These are phyloP conservation scores for Albula glossodonta DNA, from an alignment of 2,113 vertebrate genomes.

Conservation along the genomic window DNA sequence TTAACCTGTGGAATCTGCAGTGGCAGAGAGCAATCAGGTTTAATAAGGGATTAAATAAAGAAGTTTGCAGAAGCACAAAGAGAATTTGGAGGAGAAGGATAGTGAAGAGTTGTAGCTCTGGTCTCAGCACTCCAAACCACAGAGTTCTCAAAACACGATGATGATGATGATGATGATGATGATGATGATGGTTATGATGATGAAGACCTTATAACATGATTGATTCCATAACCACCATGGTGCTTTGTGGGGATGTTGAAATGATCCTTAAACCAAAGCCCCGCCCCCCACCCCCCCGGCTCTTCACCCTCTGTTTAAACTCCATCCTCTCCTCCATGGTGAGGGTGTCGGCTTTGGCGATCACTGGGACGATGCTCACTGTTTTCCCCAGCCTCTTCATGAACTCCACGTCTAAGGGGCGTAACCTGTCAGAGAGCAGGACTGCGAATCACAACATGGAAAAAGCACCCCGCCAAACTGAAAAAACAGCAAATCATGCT, in stretches of 20 bases:
- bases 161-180: background rate
- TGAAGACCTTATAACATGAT: background rate
- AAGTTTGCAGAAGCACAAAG: background rate
- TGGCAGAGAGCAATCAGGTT: conserved; percentile 21
- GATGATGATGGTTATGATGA: background rate
- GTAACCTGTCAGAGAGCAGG: conserved; percentile 68
- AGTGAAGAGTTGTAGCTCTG: background rate
- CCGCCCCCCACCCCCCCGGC: background rate
- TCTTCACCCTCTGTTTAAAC: conserved; percentile 82
- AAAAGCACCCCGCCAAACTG: background rate
- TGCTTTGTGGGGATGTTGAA: background rate
- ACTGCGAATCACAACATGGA: background rate
- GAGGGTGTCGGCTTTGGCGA: conserved; percentile 85
- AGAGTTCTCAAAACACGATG: background rate
- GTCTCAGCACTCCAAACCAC: background rate
- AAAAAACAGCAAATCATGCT: too few relatives aligned
- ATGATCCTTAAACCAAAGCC: background rate
- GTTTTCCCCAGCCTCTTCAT: conserved; percentile 83
- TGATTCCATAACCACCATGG: background rate
- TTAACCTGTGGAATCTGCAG: conserved; percentile 32
- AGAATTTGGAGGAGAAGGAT: background rate
- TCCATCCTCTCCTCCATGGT: conserved; percentile 84
- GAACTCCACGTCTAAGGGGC: conserved; percentile 85
- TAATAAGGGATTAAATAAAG: conserved; percentile 32
- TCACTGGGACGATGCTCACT: conserved; percentile 85